These are phyloP conservation scores for Daphoenositta chrysoptera DNA, from an alignment of 2,113 vertebrate genomes.

Conservation along the genomic window DNA sequence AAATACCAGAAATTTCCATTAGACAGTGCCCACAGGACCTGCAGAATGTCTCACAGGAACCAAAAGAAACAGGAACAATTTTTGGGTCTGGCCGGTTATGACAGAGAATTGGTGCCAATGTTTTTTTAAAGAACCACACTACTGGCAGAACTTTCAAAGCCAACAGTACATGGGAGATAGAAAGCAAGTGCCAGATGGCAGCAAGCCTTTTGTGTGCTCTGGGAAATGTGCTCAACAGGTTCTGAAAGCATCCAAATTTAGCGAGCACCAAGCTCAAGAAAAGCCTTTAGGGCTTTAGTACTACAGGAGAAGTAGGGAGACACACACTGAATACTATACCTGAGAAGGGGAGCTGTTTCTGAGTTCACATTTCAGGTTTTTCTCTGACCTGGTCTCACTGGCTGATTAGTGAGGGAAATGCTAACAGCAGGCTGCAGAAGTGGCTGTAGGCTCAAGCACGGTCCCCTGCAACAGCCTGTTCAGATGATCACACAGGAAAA, in stretches of 20 bases:
- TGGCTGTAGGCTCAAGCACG: not conserved
- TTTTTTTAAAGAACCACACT: not conserved
- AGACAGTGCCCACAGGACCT: not conserved
- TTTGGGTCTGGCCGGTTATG: not conserved
- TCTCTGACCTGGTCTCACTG: not conserved
- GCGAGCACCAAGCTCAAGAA: not conserved
- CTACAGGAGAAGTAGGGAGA: not conserved
- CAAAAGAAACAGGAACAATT: not conserved
- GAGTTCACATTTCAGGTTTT: not conserved
- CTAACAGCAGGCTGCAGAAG: not conserved
- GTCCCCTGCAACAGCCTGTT: not conserved
- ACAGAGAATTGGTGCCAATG: not conserved
- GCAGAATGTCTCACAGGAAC: not conserved
- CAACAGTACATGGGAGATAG: not conserved
- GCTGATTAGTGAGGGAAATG: not conserved
- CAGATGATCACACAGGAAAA: not conserved
- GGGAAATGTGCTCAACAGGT: not conserved
- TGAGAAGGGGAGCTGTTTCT: not conserved
- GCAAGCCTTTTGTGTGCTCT: not conserved
- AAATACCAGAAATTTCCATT: not conserved
- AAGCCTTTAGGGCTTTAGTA: not conserved
- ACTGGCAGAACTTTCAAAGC: not conserved
- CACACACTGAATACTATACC: fast-evolving
- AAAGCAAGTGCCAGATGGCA: not conserved
- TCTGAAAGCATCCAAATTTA: not conserved